A percentile compares a stretch with the other conserved stretches of the same genome.
Evolutionary conservation across 2,888 invertebrate genomes (phyloP).

Genomic region (Pterostichus niger): DNA sequence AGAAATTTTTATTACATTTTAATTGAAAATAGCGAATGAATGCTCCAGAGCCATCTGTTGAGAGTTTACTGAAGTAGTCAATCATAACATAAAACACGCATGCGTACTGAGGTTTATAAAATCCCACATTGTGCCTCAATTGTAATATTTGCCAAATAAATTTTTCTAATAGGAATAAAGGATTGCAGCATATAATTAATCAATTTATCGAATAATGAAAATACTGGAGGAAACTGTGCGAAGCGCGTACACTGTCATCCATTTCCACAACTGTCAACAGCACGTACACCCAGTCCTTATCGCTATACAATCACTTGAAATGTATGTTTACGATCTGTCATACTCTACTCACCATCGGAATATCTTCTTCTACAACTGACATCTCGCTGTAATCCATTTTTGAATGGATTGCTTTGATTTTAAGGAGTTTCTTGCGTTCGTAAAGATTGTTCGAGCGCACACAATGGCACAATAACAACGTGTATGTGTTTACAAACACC

Average conservation of each 20-base stretch:
- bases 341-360: conserved; percentile 58
- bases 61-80: conserved; percentile 7
- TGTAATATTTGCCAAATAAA: conserved; percentile 59
- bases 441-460: conserved; percentile 42
- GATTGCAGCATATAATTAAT: conserved; percentile 51
- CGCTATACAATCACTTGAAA: conserved; percentile 52
- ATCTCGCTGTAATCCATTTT: conserved; percentile 57
- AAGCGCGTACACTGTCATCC: not conserved
- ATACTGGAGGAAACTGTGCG: not conserved
- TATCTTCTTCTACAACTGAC: conserved; percentile 61
- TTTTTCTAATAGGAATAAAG: conserved; percentile 54
- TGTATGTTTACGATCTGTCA: conserved; percentile 32
- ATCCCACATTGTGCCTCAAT: conserved; percentile 65
- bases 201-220: conserved; percentile 22
- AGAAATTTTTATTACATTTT: conserved; percentile 12
- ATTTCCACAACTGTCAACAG: conserved; percentile 33
- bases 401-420: conserved; percentile 11
- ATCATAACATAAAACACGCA: conserved; percentile 45
- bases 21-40: conserved; percentile 29
- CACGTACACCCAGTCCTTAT: conserved; percentile 47
- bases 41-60: conserved; percentile 20
- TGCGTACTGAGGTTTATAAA: conserved; percentile 52
- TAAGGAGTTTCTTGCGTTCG: conserved; percentile 14
- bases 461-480: conserved; percentile 75
- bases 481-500: conserved; percentile 88